Conservation (phyloP, 2,113 vertebrate species). For the Manacus vitellinus region DNA sequence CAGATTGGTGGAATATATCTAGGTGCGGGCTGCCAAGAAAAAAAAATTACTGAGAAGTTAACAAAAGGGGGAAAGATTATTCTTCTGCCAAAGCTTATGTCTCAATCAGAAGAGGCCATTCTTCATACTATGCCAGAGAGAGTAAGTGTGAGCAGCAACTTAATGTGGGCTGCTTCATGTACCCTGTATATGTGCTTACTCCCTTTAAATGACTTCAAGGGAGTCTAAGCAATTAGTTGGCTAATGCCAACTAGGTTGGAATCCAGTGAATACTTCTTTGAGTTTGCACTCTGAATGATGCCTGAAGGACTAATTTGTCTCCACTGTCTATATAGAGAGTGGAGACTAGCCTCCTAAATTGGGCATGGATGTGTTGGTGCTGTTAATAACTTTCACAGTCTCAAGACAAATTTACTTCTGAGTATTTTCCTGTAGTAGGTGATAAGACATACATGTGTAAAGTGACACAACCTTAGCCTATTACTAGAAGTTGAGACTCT, state of each 20-base stretch:
- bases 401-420: not conserved
- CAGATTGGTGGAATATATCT: not conserved
- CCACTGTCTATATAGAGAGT: not conserved
- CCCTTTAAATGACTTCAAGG: not conserved
- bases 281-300: not conserved
- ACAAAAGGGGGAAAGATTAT: not conserved
- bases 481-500: not conserved
- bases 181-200: not conserved
- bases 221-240: not conserved
- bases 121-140: not conserved
- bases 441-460: not conserved
- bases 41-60: not conserved
- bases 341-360: not conserved
- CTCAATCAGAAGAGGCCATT: not conserved
- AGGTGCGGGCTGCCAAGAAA: not conserved
- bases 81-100: not conserved
- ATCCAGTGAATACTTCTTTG: not conserved
- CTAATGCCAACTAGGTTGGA: not conserved
- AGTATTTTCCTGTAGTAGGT: not conserved
- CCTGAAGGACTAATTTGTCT: not conserved
- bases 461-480: not conserved
- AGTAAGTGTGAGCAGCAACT: not conserved
- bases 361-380: fast-evolving
- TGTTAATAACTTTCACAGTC: not conserved
- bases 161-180: not conserved